These are phyloP conservation scores for Pachypsylla venusta DNA, from an alignment of 1,140 invertebrate species.

Conservation along the genomic window DNA sequence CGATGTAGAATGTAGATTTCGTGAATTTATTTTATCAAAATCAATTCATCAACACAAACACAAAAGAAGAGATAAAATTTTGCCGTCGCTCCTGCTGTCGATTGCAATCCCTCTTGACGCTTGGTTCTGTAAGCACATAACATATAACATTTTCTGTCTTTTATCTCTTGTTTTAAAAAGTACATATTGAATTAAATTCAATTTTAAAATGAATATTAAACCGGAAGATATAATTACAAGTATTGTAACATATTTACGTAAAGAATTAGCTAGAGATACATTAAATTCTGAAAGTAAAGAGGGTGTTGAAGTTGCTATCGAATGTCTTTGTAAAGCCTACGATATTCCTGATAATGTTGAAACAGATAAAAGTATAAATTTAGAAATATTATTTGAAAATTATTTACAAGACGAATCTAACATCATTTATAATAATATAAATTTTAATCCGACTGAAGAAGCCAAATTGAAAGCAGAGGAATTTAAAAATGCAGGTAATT, in stretches of 20 bases:
- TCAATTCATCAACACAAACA: no score
- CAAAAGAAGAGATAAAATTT: no score
- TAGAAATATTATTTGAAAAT: not conserved
- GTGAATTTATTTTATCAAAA: no score
- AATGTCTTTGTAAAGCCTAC: slow-evolving; percentile 3
- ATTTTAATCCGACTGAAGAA: not conserved
- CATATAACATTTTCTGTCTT: no score
- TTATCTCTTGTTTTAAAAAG: no score
- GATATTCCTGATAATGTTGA: slow-evolving; percentile 1
- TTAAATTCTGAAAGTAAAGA: slow-evolving; percentile 1
- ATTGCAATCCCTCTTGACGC: no score
- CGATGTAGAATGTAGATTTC: no score
- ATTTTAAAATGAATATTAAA: not conserved
- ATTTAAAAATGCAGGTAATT: not conserved
- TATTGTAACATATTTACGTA: not conserved
- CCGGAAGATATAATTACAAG: slow-evolving; percentile 1
- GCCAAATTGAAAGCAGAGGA: not conserved
- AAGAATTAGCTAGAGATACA: not conserved
- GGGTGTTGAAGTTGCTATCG: slow-evolving; percentile 4
- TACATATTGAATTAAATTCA: no score
- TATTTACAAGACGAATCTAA: not conserved
- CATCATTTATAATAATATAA: not conserved
- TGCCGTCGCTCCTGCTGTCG: no score
- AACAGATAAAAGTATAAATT: not conserved
- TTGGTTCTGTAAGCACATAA: no score